Evolutionary conservation across 2,888 invertebrate genomes (phyloP).

Genomic region (Blastobasis adustella): DNA sequence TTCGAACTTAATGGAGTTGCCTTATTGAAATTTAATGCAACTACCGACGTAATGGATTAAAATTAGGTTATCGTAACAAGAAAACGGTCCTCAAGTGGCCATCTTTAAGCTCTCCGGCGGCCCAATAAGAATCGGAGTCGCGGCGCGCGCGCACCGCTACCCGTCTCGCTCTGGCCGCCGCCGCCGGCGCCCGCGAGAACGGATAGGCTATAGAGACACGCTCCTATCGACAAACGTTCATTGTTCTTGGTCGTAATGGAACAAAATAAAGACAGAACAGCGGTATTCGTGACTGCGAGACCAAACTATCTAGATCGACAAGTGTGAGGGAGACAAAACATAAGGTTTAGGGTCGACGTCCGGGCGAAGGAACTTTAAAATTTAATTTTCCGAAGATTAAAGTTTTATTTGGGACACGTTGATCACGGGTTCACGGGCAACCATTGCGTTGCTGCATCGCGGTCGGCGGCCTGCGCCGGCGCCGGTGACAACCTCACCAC

Average conservation of each 20-base stretch:
- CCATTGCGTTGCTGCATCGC: not conserved
- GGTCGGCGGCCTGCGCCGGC: no score
- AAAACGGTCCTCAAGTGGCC: constrained; percentile 66
- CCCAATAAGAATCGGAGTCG: constrained; percentile 65
- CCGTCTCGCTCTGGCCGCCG: constrained; percentile 41
- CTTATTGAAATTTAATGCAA: constrained; percentile 67
- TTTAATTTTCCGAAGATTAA: no score
- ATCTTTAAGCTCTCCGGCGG: constrained; percentile 63
- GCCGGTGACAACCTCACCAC: no score
- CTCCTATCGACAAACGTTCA: constrained; percentile 61
- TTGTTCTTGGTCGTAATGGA: constrained; percentile 73
- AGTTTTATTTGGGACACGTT: constrained; percentile 52
- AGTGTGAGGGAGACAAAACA: constrained; percentile 46
- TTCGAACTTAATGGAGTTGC: constrained; percentile 66
- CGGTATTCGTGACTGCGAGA: constrained; percentile 72
- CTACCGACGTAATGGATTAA: constrained; percentile 59
- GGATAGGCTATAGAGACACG: constrained; percentile 53
- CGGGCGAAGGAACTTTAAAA: constrained; percentile 63
- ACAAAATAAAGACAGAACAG: constrained; percentile 73
- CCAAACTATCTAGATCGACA: constrained; percentile 35
- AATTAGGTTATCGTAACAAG: constrained; percentile 72
- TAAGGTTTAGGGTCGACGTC: constrained; percentile 71
- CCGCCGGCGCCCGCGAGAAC: constrained; percentile 30
- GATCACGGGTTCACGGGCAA: constrained; percentile 22
- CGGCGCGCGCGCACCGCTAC: constrained; percentile 27